Conservation (phyloP, 2,888 invertebrate species). For the Halocaridina rubra region DNA sequence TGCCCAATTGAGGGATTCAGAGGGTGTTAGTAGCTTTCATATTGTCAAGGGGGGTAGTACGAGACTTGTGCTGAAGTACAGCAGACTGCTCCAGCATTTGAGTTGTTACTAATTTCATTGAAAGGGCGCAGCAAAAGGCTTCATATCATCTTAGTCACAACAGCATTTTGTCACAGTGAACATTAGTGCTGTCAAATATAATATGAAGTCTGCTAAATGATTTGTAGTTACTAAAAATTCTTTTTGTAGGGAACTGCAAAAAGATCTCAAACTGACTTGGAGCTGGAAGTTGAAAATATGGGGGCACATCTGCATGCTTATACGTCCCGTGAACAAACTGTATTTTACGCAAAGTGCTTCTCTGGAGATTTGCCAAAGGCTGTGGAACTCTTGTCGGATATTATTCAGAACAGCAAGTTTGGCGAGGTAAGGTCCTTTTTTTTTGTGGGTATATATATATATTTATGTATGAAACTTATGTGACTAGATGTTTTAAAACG, state of each 20-base stretch:
- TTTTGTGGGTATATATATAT: no score
- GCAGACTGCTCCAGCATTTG: no score
- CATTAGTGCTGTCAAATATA: no score
- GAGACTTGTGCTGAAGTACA: no score
- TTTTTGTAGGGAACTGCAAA: constrained; percentile 90
- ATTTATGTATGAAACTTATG: not conserved
- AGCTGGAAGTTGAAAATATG: constrained; percentile 98
- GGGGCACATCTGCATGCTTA: constrained; percentile 99
- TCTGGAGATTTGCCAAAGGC: constrained; percentile 92
- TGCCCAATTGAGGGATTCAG: no score
- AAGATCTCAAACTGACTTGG: constrained; percentile 93
- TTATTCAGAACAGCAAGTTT: constrained; percentile 94
- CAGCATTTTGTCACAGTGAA: no score
- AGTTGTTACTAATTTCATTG: no score
- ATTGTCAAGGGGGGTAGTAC: no score
- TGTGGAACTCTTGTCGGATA: constrained; percentile 96
- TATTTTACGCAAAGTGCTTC: constrained; percentile 98
- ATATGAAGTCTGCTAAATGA: no score
- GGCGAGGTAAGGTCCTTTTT: constrained; percentile 70
- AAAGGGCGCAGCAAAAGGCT: no score
- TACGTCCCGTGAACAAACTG: constrained; percentile 98
- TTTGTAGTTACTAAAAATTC: not conserved
- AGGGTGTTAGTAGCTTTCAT: no score
- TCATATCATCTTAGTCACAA: no score
- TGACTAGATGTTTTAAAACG: not conserved